Evolutionary conservation across 2,113 vertebrate genomes (phyloP), one percentile per base, ranked within the genome.

Genomic region (Phyllostomus discolor): DNA sequence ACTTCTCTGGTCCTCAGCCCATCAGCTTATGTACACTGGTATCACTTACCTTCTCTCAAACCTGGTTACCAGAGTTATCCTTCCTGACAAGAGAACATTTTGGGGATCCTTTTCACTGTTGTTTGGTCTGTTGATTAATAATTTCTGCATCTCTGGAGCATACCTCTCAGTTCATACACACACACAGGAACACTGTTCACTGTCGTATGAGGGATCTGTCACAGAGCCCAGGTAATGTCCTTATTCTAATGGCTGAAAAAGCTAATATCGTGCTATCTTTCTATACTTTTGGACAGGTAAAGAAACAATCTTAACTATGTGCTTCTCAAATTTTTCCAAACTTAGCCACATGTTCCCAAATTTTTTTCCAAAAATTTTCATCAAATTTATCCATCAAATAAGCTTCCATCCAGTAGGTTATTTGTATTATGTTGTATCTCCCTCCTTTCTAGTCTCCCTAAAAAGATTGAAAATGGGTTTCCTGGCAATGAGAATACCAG

Each of bases 151-250:
- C 73, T 24, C 12, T 64, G 48, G 28, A 12, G 0, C 67, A 35
- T 35, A 9, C 0, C 2, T 28, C 38, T 78, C 15, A 12, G 16
- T 80, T 82, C 54, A 43, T 33, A 82, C 19, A 43, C 38, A 7
- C 62, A 16, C 54, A 12, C 11, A 31, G 59, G 54, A 4, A 8
- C 28, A 38, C 19, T 35, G 12, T 38, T 6, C 28, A 38, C 33
- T 66, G n/a, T 84, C 38, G n/a, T 31, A 0, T 64, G 57, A 64
- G 17, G 33, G 22, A 20, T 7, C 10, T 43, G 0, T 28, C 46
- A 72, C 12, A 7, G 9, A 38, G 14, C 24, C 69, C 35, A 88
- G 41, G 11, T 64, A 19, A n/a, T 12, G 10, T 31, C n/a, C 52
- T 69, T 24, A 17, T 16, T 17, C 24, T 28, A n/a, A 14, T n/a